Base-by-base conservation (phyloP, 2,888 invertebrate genomes). In the Eristalis tenax region DNA sequence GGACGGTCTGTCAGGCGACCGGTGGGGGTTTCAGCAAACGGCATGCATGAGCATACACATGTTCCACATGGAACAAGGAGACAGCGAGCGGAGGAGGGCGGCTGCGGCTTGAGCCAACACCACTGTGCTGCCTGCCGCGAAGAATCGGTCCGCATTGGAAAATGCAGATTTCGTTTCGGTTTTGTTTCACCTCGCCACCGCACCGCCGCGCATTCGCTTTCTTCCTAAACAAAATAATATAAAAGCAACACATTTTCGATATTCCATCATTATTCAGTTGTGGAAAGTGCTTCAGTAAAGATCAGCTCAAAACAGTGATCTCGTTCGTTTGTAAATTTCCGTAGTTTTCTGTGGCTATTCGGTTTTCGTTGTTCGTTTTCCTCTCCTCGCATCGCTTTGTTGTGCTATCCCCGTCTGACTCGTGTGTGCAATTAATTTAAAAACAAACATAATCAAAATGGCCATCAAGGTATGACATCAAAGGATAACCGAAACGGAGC, bases 181-280 rank as follows among this genome's bases (percentile, higher is more conserved):
- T 86, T 83, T 65, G 74, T 59, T 76, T 86, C 11, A 56, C 73
- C 18, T 50, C 78, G 59, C 26, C 26, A 23, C n/a, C 59, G 3
- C 79, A 18, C n/a, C 43, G 43, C 68, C 79, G 56, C 61, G 63
- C 89, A 89, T 89, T 90, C 90, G 92, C 93, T 93, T 93, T 93
- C 93, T 93, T 93, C 92, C 92, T 91, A 91, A 77, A 81, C 75
- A 75, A 80, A 87, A 92, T 90, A 91, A 93, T 93, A 93, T 93
- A 93, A 93, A 93, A 93, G 93, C 92, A 89, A 90, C 91, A 89
- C 89, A 90, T 90, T 91, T 91, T 91, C 89, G 90, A 91, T 92
- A 91, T 90, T 92, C 90, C 91, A 90, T 91, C 90, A 93, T 93
- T 92, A 93, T 92, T 93, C 93, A 93, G 91, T 92, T 91, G 91